Percentiles rank a stretch among this genome's conserved stretches.
These are phyloP conservation scores for Melitaea athalia DNA, from an alignment of 2,888 invertebrate species.

Conservation along the genomic window DNA sequence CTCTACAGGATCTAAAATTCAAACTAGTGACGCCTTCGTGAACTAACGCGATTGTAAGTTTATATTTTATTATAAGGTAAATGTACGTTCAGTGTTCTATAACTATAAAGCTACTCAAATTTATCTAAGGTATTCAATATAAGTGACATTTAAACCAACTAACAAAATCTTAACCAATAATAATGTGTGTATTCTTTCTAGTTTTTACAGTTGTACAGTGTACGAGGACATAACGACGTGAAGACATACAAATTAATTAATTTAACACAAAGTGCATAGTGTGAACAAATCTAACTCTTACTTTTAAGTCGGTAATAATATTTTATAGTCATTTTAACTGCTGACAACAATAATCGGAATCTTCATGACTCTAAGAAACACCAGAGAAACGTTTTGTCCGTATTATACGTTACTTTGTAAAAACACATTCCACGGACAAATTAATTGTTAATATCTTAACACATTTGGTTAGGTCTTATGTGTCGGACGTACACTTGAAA, in stretches of 20 bases:
- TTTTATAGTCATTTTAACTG: conserved; percentile 48
- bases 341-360: conserved; percentile 41
- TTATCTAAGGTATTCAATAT: too few species aligned
- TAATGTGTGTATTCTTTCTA: too few species aligned
- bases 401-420: background rate
- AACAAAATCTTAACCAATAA: too few species aligned
- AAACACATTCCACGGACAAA: conserved; percentile 29
- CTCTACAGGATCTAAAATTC: too few species aligned
- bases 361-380: conserved; percentile 14
- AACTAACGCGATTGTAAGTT: too few species aligned
- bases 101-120: too few species aligned
- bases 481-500: background rate
- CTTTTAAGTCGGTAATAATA: conserved; percentile 50
- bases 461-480: conserved; percentile 20
- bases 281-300: conserved; percentile 28
- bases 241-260: background rate
- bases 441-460: conserved; percentile 26
- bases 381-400: conserved; percentile 6
- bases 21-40: too few species aligned
- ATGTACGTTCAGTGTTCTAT: too few species aligned
- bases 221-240: too few species aligned
- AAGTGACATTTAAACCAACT: too few species aligned
- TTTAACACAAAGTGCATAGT: background rate
- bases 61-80: too few species aligned
- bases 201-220: too few species aligned